Base-by-base conservation (phyloP, 1,140 invertebrate genomes). In the Psilanteris sp. region DNA sequence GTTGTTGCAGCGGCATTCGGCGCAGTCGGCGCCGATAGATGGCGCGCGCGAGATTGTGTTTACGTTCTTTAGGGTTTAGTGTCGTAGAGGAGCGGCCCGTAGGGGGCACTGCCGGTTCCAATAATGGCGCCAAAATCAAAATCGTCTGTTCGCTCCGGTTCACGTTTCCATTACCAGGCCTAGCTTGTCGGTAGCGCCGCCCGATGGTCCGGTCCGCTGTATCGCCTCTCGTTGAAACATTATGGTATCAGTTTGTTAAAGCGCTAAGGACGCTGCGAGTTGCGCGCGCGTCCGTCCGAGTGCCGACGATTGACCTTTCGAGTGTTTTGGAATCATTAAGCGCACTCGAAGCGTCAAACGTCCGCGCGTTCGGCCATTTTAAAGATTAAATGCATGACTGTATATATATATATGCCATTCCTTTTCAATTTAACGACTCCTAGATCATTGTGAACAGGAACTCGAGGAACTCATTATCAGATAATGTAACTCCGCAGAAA, bases 111-210 rank as follows among this genome's bases (percentile, higher is more conserved):
- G 16, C 27, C 9, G 54, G 10, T 39, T 9, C 1, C 7, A 39
- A 26, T 43, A 9, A 39, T 37, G 22, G 16, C 46, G 44, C 36
- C 43, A 48, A n/a, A n/a, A 62, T 48, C 43, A 50, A 39, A 62
- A 62, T 39, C 31, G 1, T 1, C 27, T 2, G 5, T n/a, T 4
- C 24, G 24, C 3, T 26, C 3, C 27, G 9, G 5, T n/a, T 29
- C 9, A 29, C 27, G 52, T 68, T 68, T 68, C 64, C 52, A 32
- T 16, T 48, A 29, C 50, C 41, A 57, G 64, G 64, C 64, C 64
- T 68, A 68, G 31, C 34, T 24, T 11, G 34, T 22, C 24, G 14
- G 36, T 15, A 5, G 43, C 32, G 52, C 27, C 52, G 14, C 11
- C 32, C 39, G 10, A 7, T 11, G 1, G 3, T 4, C 24, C 1